Evolutionary conservation across 2,888 invertebrate genomes (phyloP), one percentile per base, ranked within the genome.

Genomic region (Fabriciana adippe): DNA sequence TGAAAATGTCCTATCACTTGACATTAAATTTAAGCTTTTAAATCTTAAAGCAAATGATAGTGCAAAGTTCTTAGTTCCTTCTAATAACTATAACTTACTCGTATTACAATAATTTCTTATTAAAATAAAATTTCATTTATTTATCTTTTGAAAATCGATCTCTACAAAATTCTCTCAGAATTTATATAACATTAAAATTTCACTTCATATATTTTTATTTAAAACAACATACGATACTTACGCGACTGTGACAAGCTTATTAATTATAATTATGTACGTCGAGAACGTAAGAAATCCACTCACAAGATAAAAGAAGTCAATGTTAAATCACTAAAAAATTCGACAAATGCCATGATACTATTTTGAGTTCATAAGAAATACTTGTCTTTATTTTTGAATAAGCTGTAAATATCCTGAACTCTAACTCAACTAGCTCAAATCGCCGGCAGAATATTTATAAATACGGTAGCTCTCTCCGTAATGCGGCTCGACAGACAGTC

Each of bases 401-500:
- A 78, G 78, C 81, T 80, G 78, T 81, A 84, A 85, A 87, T 85
- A 85, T 84, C 82, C 79, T 80, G 85, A 87, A 85, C 88, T 83
- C 84, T 83, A 81, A 85, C 79, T 82, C 82, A 79, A 79, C 79
- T 78, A 78, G 78, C 80, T 84, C 81, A 84, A 86, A 86, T 83
- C 81, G 84, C 85, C 82, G 79, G 77, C 79, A 74, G 85, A 89
- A 87, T 88, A 89, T 90, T 89, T 90, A 89, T 91, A 90, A 89
- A 90, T 89, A 87, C 87, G 81, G 85, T 82, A 84, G 88, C 83
- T 78, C 79, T 84, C 80, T 81, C 84, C 79, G 88, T 88, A 88
- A 89, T 87, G 86, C 84, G 82, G 78, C 82, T 80, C 83, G 87
- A 86, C 88, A 86, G 89, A 87, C 92, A 92, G 92, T 91, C 91